Conservation (phyloP, 2,888 invertebrate genomes). For the Monoplex corrugatus region DNA sequence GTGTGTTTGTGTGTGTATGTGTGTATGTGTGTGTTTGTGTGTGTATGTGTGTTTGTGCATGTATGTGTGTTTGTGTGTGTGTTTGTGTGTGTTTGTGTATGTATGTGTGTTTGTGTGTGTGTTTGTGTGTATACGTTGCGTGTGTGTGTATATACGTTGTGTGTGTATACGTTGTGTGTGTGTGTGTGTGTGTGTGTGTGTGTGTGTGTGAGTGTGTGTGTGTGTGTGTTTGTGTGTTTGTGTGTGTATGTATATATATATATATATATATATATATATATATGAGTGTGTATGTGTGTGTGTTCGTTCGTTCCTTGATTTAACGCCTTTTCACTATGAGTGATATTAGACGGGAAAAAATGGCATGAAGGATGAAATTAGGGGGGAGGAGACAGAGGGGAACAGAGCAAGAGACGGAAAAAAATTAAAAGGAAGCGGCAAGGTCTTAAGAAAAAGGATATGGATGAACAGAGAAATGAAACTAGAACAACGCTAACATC, state of each 20-base stretch:
- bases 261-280: not conserved
- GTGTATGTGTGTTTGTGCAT: not conserved
- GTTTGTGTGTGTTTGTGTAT: not conserved
- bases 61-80: not conserved
- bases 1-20: not conserved
- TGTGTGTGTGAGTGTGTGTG: constrained; percentile 3
- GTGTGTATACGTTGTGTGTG: not conserved
- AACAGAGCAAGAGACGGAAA: too few relatives aligned
- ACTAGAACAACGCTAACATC: too few relatives aligned
- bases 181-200: not conserved
- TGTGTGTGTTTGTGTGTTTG: not conserved
- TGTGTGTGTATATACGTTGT: not conserved
- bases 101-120: constrained; percentile 13
- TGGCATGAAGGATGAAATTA: too few relatives aligned
- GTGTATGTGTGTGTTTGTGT: not conserved
- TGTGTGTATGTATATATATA: too few relatives aligned
- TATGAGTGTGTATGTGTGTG: not conserved
- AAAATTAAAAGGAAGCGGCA: too few relatives aligned
- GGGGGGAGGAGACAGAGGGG: too few relatives aligned
- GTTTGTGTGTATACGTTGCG: not conserved
- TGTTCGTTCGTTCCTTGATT: not conserved
- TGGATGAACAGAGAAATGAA: too few relatives aligned
- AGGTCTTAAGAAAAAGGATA: too few relatives aligned
- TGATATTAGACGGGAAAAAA: too few relatives aligned
- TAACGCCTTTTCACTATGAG: too few relatives aligned